Conservation (phyloP, 2,113 vertebrate genomes). For the Pachyramphus minor region DNA sequence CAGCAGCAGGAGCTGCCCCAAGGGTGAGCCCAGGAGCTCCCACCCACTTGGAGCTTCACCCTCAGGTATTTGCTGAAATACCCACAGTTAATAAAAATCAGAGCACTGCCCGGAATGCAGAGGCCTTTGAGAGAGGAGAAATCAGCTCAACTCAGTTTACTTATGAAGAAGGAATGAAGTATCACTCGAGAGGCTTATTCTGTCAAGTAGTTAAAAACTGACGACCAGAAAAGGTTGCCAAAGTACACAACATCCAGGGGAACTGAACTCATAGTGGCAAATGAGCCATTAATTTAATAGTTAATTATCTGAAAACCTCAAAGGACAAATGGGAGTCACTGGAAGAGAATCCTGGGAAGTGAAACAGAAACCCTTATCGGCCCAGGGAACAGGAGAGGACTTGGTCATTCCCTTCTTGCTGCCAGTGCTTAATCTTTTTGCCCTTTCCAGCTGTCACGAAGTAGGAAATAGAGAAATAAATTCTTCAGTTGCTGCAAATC, state of each 20-base stretch:
- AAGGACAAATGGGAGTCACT: conserved; percentile 20
- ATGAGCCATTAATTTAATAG: conserved; percentile 21
- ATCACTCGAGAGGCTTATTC: not conserved
- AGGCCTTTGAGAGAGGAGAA: not conserved
- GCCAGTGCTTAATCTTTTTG: not conserved
- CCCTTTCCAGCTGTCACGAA: not conserved
- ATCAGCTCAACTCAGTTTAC: not conserved
- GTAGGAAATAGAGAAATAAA: not conserved
- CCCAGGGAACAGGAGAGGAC: not conserved
- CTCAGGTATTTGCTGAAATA: not conserved
- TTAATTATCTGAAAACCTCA: conserved; percentile 41
- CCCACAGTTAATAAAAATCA: not conserved
- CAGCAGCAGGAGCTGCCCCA: not conserved
- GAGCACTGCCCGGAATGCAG: not conserved
- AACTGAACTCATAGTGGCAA: not conserved
- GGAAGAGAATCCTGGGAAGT: not conserved
- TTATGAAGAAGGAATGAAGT: not conserved
- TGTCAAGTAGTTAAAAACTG: not conserved
- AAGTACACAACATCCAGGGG: conserved; percentile 9
- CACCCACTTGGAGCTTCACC: not conserved
- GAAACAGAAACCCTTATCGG: not conserved
- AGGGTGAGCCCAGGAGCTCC: not conserved
- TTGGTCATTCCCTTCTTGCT: not conserved
- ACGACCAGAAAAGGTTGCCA: not conserved
- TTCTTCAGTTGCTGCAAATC: not conserved